phyloP scores from a whole-genome alignment of 1,140 invertebrate species.

The Drosophila mauritiana region DNA sequence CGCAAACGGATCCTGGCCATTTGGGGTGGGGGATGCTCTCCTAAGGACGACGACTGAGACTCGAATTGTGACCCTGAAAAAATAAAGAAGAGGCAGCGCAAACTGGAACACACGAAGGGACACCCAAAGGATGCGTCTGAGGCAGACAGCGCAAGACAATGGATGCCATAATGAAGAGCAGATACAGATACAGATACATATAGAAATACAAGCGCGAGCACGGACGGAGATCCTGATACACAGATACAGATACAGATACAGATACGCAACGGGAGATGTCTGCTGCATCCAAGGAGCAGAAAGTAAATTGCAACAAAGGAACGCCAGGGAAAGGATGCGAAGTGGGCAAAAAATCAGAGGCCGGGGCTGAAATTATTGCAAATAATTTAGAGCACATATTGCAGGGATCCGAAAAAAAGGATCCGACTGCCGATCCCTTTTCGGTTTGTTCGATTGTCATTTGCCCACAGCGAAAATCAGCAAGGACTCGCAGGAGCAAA shows the following conservation, averaged over 20 bases:
- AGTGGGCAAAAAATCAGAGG: constrained; percentile 17
- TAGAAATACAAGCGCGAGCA: constrained; percentile 12
- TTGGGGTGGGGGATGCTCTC: constrained; percentile 7
- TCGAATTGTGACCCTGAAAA: constrained; percentile 68
- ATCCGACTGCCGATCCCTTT: constrained; percentile 53
- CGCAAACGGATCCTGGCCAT: constrained; percentile 25
- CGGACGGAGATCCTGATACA: constrained; percentile 33
- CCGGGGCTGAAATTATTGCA: constrained; percentile 72
- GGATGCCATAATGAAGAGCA: constrained; percentile 74
- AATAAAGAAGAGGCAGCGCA: constrained; percentile 33
- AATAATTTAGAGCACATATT: constrained; percentile 83
- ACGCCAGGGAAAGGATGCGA: constrained; percentile 49
- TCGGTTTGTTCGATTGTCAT: constrained; percentile 71
- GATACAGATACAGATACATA: constrained; percentile 17
- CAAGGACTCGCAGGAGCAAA: constrained; percentile 5
- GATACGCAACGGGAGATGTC: constrained; percentile 42
- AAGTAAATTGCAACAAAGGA: constrained; percentile 78
- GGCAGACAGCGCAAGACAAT: constrained; percentile 69
- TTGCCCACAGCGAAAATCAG: constrained; percentile 27
- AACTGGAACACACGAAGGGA: constrained; percentile 72
- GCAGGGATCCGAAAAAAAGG: constrained; percentile 55
- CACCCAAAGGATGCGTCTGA: constrained; percentile 43
- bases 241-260: constrained; percentile 30
- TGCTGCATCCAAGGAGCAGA: constrained; percentile 60
- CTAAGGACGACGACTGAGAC: constrained; percentile 11